Base-by-base conservation (phyloP, 2,888 invertebrate genomes). In the Theretra japonica region DNA sequence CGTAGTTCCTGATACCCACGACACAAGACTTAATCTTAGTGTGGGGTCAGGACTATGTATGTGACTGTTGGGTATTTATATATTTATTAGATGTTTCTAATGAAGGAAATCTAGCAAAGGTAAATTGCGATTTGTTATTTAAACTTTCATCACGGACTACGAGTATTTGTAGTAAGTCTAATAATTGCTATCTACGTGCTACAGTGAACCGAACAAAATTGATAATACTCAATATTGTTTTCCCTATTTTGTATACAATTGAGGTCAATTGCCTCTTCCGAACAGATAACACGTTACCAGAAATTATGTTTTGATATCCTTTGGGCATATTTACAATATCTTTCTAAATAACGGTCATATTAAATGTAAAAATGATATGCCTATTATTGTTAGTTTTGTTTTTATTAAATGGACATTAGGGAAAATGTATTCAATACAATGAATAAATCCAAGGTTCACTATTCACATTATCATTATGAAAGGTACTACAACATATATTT, bases 141-240 rank as follows among this genome's bases (percentile, higher is more conserved):
- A 2, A 15, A 41, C 11, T 11, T 11, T 41, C 8, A 41, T 11
- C 11, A 41, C 15, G 2, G 41, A 15, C 15, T 2, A 41, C 41
- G n/a, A n/a, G n/a, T n/a, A n/a, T n/a, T 41, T 41, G 15, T 41
- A 41, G 11, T 41, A 11, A 15, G 41, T 41, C 15, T 41, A 15
- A 41, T 41, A 41, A 41, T 11, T 11, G 41, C 41, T 53, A 53
- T 53, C 50, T 53, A n/a, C 19, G 4, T 53, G 53, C 19, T 17
- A 53, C n/a, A 53, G 4, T n/a, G 5, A 53, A 53, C 53, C 17
- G 19, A n/a, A 1, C 53, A n/a, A 53, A 53, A 53, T 53, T 53
- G 53, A 53, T 53, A 53, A 53, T 53, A 53, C n/a, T 53, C n/a
- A 53, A 53, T 53, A 53, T 15, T 33, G 33, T 53, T 53, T 53